Evolutionary conservation across 2,797 vertebrate species (phyloP), one percentile per base, ranked within the genome.

Genomic region (Premnoplex brunnescens): DNA sequence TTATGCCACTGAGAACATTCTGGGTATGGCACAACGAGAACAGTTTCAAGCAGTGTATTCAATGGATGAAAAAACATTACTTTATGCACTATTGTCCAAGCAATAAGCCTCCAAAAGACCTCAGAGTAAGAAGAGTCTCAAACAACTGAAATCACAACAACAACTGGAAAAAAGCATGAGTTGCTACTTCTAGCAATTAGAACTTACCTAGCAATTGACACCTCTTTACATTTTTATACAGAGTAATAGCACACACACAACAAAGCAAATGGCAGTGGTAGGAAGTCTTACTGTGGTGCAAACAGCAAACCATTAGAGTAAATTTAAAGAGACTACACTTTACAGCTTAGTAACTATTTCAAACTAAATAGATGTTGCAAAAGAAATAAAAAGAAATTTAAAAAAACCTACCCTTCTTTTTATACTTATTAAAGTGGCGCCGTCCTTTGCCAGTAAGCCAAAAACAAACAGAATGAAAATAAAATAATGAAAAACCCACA

Each of bases 381-480:
- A 89, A 97, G 78, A 95, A 96, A 96, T 77, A 59, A 95, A 96
- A 95, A 96, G 88, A 90, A 88, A 95, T 92, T 87, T 76, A 4
- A 94, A 84, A 89, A 97, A 95, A 93, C 77, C 73, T 92, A 95
- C 94, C 95, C 95, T 97, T 96, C 91, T 95, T 96, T 96, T 97
- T 95, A 97, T 96, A 97, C 91, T 97, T 97, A 97, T 96, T 97
- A 97, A 97, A 97, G 97, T 96, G 97, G 93, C 95, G 95, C 63
- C 91, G 94, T 96, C 94, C 96, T 97, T 97, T 97, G 96, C 93
- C 96, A 97, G 96, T 94, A 97, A 96, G 95, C 90, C 96, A 94
- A 94, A 97, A 96, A 94, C 89, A 95, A 97, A 96, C 56, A 96
- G 90, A 96, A 95, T 87, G 86, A 88, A 97, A 95, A 93, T 91